Conservation (phyloP, 35 echinoderm and acorn worm species). For the Ophiothrix spiculata region DNA sequence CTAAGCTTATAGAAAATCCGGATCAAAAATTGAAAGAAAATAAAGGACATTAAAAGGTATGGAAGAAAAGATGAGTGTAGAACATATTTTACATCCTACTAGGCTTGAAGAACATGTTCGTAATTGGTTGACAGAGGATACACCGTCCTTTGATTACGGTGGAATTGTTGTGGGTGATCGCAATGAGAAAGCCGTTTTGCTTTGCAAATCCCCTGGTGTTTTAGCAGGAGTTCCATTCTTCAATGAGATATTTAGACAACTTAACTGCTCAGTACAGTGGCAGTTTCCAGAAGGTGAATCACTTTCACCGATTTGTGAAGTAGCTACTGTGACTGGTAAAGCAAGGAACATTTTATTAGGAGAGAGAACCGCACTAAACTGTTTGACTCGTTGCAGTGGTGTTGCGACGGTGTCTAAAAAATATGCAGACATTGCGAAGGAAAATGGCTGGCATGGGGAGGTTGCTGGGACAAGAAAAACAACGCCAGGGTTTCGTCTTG, state of each 20-base stretch:
- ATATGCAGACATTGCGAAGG: conserved; percentile 48
- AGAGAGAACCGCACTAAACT: conserved; percentile 84
- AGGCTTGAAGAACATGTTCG: conserved; percentile 45
- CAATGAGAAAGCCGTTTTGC: conserved; percentile 73
- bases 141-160: conserved; percentile 86
- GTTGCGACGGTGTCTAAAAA: conserved; percentile 64
- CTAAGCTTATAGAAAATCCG: no score
- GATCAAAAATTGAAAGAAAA: no score
- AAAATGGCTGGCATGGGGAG: conserved; percentile 67
- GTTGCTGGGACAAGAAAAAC: conserved; percentile 94
- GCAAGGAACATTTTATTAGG: conserved; percentile 78
- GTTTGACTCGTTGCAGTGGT: conserved; percentile 77
- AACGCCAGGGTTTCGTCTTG: conserved; percentile 89
- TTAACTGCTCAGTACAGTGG: conserved; percentile 78
- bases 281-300: conserved; percentile 51
- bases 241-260: conserved; percentile 74
- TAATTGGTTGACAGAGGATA: conserved; percentile 82
- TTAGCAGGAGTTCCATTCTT: conserved; percentile 93
- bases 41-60: background rate
- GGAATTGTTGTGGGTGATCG: conserved; percentile 89
- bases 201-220: conserved; percentile 95
- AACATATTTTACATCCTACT: conserved; percentile 36
- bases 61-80: background rate
- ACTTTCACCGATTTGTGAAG: conserved; percentile 60
- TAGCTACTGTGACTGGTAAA: conserved; percentile 70